A percentile compares a stretch with the other conserved stretches of the same genome.
Conservation (phyloP, 2,113 vertebrate species). For the Regulus satrapa region DNA sequence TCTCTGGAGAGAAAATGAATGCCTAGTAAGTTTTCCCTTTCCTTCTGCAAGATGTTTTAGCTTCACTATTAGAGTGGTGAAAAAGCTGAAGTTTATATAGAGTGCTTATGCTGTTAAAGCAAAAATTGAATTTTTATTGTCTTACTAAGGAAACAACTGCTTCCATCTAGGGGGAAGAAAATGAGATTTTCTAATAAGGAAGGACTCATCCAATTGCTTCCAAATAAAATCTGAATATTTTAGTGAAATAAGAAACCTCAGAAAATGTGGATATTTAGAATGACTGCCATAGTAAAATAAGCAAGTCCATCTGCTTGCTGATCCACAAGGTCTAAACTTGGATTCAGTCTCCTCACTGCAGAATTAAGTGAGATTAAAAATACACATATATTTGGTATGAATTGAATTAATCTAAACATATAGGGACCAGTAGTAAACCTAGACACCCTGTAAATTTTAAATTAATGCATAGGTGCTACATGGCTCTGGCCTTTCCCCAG, state of each 20-base stretch:
- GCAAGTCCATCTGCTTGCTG: not conserved
- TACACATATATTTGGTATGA: not conserved
- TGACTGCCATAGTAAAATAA: not conserved
- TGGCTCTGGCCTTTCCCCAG: not conserved
- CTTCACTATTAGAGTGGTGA: not conserved
- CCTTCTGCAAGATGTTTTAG: not conserved
- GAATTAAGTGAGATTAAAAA: not conserved
- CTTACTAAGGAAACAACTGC: not conserved
- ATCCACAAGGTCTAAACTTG: not conserved
- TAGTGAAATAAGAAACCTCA: not conserved
- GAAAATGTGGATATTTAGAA: not conserved
- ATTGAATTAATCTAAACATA: not conserved
- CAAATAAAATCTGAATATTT: not conserved
- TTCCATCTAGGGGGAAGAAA: not conserved
- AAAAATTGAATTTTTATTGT: slow-evolving; percentile 6
- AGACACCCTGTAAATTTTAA: not conserved
- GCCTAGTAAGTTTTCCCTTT: not conserved
- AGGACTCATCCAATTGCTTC: not conserved
- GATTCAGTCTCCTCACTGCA: not conserved
- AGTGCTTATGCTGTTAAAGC: not conserved
- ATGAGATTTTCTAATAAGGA: not conserved
- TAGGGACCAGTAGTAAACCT: not conserved
- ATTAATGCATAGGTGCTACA: not conserved
- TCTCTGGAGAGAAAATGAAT: not conserved
- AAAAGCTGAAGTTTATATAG: not conserved